Evolutionary conservation across 2,888 invertebrate genomes (phyloP), one percentile per base, ranked within the genome.

Genomic region (Drosophila colorata): DNA sequence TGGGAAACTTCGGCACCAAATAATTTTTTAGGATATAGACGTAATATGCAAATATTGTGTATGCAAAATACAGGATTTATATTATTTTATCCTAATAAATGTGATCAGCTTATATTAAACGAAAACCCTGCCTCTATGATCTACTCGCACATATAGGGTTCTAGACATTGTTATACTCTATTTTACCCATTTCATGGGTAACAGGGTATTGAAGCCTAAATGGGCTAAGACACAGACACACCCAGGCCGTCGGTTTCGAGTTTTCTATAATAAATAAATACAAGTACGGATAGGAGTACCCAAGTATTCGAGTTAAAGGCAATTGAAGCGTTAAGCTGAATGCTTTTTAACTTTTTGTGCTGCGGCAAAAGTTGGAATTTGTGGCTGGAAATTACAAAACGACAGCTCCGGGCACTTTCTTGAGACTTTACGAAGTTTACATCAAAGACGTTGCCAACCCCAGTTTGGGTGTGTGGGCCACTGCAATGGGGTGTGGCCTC

Each of bases 391-490:
- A 85, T 80, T 82, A 56, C 65, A 69, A 78, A 77, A 64, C 71
- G 77, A 73, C 46, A 60, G 85, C 81, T 75, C 28, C 43, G 52
- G 86, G 80, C 77, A 60, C 31, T 69, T 77, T 38, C 55, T 53
- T 52, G 52, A 69, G 61, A 65, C 59, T 69, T 72, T 58, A 40
- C 57, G 47, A 57, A 67, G 65, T 51, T 71, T 41, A 88, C 87
- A 87, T 88, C 83, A 84, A 88, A 88, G 84, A 63, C 53, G 55
- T 37, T 40, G 40, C 43, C 47, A 61, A 8, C 46, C 51, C 20
- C 23, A n/a, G 2, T 13, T 7, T 33, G 13, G 46, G 16, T 37
- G 25, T 28, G n/a, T 18, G 16, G 38, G 55, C 35, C 43, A 44
- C 33, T 64, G 53, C 70, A 64, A 52, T 49, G 35, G 74, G 74